A percentile compares a stretch with the other conserved stretches of the same genome.
These are phyloP conservation scores for Hyppa rectilinea DNA, from an alignment of 2,888 invertebrate species.

Conservation along the genomic window DNA sequence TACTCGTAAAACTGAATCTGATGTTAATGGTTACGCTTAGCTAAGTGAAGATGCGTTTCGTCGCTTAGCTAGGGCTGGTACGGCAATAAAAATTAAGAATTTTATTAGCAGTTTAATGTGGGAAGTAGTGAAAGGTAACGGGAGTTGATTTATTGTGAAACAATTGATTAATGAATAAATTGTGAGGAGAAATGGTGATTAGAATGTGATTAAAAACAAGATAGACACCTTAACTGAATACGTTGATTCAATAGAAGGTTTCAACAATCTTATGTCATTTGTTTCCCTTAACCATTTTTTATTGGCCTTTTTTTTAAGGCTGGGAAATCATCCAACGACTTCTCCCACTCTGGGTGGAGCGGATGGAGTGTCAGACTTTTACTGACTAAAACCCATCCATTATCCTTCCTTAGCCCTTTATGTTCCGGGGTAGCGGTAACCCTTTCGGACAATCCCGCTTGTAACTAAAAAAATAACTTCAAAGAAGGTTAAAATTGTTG, in stretches of 20 bases:
- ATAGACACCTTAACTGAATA: too few species aligned
- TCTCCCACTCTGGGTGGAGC: too few species aligned
- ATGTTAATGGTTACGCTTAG: constrained; percentile 54
- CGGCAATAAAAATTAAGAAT: constrained; percentile 20
- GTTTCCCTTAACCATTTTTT: too few species aligned
- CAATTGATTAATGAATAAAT: neutral
- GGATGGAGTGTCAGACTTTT: too few species aligned
- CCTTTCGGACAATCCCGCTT: too few species aligned
- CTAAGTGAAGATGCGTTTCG: constrained; percentile 56
- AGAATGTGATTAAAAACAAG: neutral
- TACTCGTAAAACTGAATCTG: constrained; percentile 59
- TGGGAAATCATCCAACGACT: too few species aligned
- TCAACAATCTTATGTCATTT: too few species aligned
- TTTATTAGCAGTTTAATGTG: constrained; percentile 39
- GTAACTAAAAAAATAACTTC: neutral
- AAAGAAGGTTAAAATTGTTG: neutral
- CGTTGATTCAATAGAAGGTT: too few species aligned
- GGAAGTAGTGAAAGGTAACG: constrained; percentile 22
- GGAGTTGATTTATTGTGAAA: constrained; percentile 12
- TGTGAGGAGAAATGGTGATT: neutral
- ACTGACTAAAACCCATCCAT: too few species aligned
- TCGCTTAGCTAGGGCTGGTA: constrained; percentile 48
- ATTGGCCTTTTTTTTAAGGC: too few species aligned
- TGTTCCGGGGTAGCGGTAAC: too few species aligned
- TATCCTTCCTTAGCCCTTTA: too few species aligned